Evolutionary conservation across 1,140 invertebrate species (phyloP), one percentile per base, ranked within the genome.

Genomic region (Eriocheir sinensis): DNA sequence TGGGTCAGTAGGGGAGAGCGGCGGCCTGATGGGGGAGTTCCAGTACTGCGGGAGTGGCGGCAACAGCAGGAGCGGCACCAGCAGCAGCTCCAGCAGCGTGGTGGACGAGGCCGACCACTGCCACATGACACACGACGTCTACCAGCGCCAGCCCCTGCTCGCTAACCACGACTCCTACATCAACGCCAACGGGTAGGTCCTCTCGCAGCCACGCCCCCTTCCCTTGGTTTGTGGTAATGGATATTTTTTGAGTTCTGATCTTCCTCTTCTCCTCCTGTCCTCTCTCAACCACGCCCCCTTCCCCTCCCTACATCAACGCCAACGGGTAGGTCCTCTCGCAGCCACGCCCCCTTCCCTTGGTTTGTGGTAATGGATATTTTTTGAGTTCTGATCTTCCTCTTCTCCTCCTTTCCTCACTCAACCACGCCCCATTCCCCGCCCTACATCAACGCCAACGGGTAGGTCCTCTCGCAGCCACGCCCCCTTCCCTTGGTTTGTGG

Each of bases 61-160:
- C 53, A 93, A 72, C 79, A 95, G 94, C 60, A 95, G 91, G 30
- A 95, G 94, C 85, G 92, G 94, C 41, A 95, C 91, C 88, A 93
- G 91, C 40, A 95, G 94, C 41, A 95, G 94, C 83, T 88, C 91
- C 88, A 93, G 91, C 88, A 91, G 91, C 36, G 95, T 95, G 36
- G 95, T 91, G 91, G 95, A 95, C 27, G 91, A 93, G 12, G 36
- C 60, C 40, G 95, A 95, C 41, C 92, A 89, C 88, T 89, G 95
- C 79, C 92, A 91, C 34, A 95, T 95, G 95, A 95, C 92, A 6
- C 95, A 95, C 36, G 95, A 95, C 89, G 95, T 95, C 21, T 95
- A 95, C n/a, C 95, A 95, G 89, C 92, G 95, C 27, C 95, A 95
- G 44, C 95, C 95, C 40, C 92, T 95, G 79, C 86, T 95, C 21